Evolutionary conservation across 2,888 invertebrate species (phyloP).

Genomic region (Embidobia sp.): DNA sequence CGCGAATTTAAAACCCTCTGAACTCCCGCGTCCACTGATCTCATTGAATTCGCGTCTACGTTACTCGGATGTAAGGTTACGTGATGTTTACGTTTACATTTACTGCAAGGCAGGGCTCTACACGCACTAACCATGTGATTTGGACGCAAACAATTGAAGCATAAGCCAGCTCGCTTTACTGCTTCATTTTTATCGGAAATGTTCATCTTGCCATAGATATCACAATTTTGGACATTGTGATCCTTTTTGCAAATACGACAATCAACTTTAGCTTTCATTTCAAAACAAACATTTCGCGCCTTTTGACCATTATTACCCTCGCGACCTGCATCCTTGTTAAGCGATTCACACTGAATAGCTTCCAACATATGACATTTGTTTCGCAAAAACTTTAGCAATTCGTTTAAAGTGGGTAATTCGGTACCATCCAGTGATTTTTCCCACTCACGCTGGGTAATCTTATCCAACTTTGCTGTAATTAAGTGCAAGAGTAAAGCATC

Average conservation of each 20-base stretch:
- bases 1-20: neutral
- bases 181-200: neutral
- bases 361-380: conserved; percentile 12
- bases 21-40: no score
- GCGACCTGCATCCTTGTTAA: no score
- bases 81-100: conserved; percentile 10
- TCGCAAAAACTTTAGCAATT: conserved; percentile 7
- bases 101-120: conserved; percentile 3
- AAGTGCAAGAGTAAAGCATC: conserved; percentile 19
- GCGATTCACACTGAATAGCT: no score
- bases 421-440: conserved; percentile 8
- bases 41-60: no score
- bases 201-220: neutral
- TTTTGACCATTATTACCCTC: no score
- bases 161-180: conserved; percentile 7
- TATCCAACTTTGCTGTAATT: conserved; percentile 17
- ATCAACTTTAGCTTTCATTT: neutral
- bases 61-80: conserved; percentile 1
- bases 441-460: conserved; percentile 21
- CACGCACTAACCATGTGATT: neutral
- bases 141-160: conserved; percentile 17
- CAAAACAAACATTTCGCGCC: no score
- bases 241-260: conserved; percentile 3
- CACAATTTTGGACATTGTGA: conserved; percentile 9
- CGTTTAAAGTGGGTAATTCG: neutral